phyloP scores from a whole-genome alignment of 2,797 vertebrate genomes.

The Sphaeramia orbicularis region DNA sequence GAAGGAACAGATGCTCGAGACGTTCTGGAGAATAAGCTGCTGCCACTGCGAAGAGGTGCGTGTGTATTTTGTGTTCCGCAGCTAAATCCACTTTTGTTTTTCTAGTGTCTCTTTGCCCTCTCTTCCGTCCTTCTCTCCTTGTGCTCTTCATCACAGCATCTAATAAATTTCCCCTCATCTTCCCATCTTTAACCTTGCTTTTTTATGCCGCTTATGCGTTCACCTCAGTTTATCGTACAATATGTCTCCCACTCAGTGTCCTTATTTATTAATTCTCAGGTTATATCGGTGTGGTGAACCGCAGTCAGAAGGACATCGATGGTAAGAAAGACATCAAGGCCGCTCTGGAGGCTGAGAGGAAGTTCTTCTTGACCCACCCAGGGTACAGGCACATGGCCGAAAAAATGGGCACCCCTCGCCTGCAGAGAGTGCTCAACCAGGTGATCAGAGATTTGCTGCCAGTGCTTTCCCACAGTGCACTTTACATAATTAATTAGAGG shows the following conservation, averaged over 20 bases:
- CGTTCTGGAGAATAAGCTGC: slow-evolving; percentile 93
- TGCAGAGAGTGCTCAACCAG: slow-evolving; percentile 91
- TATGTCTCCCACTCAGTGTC: slow-evolving; percentile 5
- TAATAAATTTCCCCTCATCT: neutral
- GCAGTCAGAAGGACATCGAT: slow-evolving; percentile 94
- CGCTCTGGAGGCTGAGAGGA: slow-evolving; percentile 89
- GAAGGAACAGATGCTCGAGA: slow-evolving; percentile 96
- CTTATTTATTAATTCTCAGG: slow-evolving; percentile 71
- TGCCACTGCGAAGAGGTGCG: slow-evolving; percentile 83
- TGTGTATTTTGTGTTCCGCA: slow-evolving; percentile 54
- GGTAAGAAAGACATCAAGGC: slow-evolving; percentile 92
- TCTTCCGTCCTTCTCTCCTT: neutral
- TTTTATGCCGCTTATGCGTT: neutral
- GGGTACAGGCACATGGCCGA: slow-evolving; percentile 90
- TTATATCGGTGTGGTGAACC: slow-evolving; percentile 92
- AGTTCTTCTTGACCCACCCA: slow-evolving; percentile 90
- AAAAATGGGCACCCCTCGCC: slow-evolving; percentile 89
- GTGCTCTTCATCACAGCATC: slow-evolving; percentile 6
- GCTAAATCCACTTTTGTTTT: neutral
- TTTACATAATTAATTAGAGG: slow-evolving; percentile 69
- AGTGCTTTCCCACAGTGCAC: slow-evolving; percentile 35
- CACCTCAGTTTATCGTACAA: neutral
- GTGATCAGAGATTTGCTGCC: slow-evolving; percentile 72
- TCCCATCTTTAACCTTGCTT: neutral
- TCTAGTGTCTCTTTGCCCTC: neutral